phyloP scores from a whole-genome alignment of 2,113 vertebrate genomes.

The Uria aalge region DNA sequence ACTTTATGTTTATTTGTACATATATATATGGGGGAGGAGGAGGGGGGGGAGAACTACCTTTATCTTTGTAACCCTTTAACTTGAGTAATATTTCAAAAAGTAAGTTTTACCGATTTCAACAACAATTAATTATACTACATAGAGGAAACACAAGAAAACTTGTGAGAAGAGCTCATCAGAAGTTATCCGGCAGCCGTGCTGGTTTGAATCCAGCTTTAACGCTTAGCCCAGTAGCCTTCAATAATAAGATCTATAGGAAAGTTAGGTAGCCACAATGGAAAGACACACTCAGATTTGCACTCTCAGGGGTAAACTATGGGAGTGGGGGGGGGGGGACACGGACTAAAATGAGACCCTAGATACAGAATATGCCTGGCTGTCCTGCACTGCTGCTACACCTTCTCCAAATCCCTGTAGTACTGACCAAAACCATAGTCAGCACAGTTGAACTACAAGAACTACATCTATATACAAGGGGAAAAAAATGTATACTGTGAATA shows the following conservation, averaged over 20 bases:
- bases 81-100: not conserved
- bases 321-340: too few species aligned
- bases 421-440: not conserved
- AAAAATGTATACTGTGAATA: not conserved
- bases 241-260: not conserved
- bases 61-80: not conserved
- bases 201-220: not conserved
- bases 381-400: not conserved
- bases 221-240: not conserved
- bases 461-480: not conserved
- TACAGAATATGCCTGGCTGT: not conserved
- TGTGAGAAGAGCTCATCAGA: not conserved
- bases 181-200: not conserved
- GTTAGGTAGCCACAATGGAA: not conserved
- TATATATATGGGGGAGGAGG: rapidly evolving
- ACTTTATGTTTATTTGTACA: not conserved
- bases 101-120: not conserved
- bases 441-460: not conserved
- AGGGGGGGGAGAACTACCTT: not conserved
- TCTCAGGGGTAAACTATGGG: not conserved
- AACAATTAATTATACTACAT: not conserved
- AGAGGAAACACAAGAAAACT: not conserved
- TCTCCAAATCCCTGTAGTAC: not conserved
- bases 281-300: not conserved
- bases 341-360: not conserved